Evolutionary conservation across 2,888 invertebrate species (phyloP).

Genomic region (Drosophila nr. medialis): DNA sequence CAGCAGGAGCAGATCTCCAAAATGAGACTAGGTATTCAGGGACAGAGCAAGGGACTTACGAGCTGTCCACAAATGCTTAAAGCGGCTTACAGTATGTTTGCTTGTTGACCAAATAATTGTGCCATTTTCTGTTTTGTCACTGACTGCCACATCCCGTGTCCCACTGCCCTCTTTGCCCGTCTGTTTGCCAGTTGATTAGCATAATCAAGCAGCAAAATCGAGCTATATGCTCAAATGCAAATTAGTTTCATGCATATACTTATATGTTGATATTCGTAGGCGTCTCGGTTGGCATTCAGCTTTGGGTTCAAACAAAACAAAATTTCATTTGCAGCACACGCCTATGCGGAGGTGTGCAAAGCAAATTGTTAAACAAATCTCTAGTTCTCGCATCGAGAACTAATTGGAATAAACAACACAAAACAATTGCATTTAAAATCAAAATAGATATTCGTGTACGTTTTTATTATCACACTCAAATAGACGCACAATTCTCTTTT

Average conservation of each 20-base stretch:
- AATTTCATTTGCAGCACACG: slow-evolving; percentile 27
- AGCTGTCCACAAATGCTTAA: slow-evolving; percentile 62
- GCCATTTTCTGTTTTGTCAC: slow-evolving; percentile 45
- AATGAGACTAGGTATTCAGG: slow-evolving; percentile 38
- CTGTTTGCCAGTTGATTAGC: slow-evolving; percentile 54
- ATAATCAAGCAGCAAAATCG: slow-evolving; percentile 61
- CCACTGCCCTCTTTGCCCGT: neutral
- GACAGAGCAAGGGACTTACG: slow-evolving; percentile 30
- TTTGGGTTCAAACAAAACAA: slow-evolving; percentile 3
- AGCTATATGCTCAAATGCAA: slow-evolving; percentile 25
- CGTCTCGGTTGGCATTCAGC: slow-evolving; percentile 15
- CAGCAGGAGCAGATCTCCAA: slow-evolving; percentile 38
- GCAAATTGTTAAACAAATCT: slow-evolving; percentile 15
- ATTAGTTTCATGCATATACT: slow-evolving; percentile 14
- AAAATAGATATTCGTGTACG: slow-evolving; percentile 25
- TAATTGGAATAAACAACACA: slow-evolving; percentile 36
- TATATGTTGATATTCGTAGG: neutral
- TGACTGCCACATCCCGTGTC: slow-evolving; percentile 13
- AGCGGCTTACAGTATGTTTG: slow-evolving; percentile 65
- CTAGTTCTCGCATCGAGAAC: slow-evolving; percentile 8
- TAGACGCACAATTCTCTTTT: slow-evolving; percentile 10
- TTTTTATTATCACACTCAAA: slow-evolving; percentile 38
- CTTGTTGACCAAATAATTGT: slow-evolving; percentile 62
- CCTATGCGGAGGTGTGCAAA: slow-evolving; percentile 1
- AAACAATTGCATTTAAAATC: slow-evolving; percentile 26